Evolutionary conservation across 2,113 vertebrate genomes (phyloP).

Genomic region (Agapornis roseicollis): DNA sequence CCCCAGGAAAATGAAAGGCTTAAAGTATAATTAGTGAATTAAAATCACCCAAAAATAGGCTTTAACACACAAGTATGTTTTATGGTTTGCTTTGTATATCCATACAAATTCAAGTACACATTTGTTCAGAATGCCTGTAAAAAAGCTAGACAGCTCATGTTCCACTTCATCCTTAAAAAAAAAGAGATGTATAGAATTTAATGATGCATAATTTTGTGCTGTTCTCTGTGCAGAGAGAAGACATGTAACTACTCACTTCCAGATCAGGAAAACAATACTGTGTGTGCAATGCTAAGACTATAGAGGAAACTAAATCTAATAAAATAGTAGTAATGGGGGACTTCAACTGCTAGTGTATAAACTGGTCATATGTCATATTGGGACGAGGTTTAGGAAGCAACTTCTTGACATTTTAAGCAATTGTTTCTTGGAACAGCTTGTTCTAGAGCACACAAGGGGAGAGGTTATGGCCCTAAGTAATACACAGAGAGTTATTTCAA

Average conservation of each 20-base stretch:
- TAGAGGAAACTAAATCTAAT: constrained; percentile 18
- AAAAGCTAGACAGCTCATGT: background rate
- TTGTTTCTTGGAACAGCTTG: constrained; percentile 49
- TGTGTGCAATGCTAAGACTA: background rate
- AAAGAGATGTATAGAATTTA: background rate
- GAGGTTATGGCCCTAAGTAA: constrained; percentile 58
- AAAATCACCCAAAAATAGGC: constrained; percentile 13
- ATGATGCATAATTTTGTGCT: background rate
- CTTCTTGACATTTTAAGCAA: constrained; percentile 65
- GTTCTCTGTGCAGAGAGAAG: background rate
- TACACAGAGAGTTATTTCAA: constrained; percentile 42
- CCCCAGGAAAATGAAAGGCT: constrained; percentile 48
- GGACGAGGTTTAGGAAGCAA: constrained; percentile 48
- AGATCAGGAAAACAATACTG: background rate
- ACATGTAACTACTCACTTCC: background rate
- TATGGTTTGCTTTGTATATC: background rate
- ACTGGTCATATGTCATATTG: constrained; percentile 45
- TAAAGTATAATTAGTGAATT: constrained; percentile 34
- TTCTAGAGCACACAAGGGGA: constrained; percentile 61
- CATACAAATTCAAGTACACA: constrained; percentile 3
- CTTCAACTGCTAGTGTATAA: constrained; percentile 39
- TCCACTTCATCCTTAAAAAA: background rate
- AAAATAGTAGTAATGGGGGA: constrained; percentile 20
- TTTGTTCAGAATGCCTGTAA: background rate
- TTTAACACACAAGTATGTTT: background rate